Conservation (phyloP, 2,113 vertebrate genomes). For the Phrynosoma platyrhinos region DNA sequence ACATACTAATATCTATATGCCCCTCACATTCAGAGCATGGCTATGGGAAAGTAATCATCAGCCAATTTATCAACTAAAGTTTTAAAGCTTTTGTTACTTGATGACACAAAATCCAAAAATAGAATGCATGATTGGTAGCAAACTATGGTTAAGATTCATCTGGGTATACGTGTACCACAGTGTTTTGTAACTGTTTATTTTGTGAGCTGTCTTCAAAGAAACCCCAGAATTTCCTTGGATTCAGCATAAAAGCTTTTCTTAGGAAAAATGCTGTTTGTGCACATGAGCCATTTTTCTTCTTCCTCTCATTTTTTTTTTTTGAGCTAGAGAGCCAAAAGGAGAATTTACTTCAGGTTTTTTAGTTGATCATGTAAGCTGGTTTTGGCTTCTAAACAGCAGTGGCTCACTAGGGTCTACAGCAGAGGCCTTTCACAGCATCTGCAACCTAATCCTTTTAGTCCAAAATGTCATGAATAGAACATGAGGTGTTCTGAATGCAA, state of each 20-base stretch:
- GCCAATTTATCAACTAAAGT: slow-evolving; percentile 51
- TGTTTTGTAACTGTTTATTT: not conserved
- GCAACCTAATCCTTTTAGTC: not conserved
- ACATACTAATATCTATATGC: slow-evolving; percentile 42
- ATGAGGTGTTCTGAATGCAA: not conserved
- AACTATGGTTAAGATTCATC: not conserved
- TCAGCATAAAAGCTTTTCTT: not conserved
- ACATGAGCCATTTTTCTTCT: not conserved
- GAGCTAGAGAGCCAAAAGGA: not conserved
- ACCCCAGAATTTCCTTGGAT: not conserved
- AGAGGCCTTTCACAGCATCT: not conserved
- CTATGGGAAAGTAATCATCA: slow-evolving; percentile 33
- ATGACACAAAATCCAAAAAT: not conserved
- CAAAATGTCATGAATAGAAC: not conserved
- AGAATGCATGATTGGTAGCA: not conserved
- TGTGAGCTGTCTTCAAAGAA: not conserved
- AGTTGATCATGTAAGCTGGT: not conserved
- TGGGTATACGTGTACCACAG: not conserved
- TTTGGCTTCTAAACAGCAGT: not conserved
- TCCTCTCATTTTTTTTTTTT: not conserved
- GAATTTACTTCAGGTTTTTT: not conserved
- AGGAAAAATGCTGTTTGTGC: not conserved
- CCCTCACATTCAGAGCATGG: slow-evolving; percentile 56
- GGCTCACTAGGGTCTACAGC: not conserved
- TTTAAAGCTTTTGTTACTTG: slow-evolving; percentile 13